Evolutionary conservation across 1,140 invertebrate genomes (phyloP), one percentile per base, ranked within the genome.

Genomic region (Neodiprion virginianus): DNA sequence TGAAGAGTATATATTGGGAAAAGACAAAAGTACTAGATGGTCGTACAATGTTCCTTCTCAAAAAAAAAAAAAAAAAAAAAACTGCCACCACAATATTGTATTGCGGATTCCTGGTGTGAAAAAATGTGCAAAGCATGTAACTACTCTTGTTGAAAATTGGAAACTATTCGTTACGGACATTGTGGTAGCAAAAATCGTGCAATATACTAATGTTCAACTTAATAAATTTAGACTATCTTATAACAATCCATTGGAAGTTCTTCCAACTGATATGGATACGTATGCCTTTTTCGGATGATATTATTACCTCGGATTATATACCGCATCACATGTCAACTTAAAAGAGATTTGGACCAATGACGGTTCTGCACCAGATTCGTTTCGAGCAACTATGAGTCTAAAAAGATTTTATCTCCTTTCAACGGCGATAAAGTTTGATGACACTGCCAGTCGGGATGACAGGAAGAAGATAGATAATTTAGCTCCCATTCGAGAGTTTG

Each of bases 281-380:
- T 89, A 87, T 85, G 87, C 86, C 72, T 76, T 90, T 49, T 85
- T 91, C 78, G 89, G 89, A 48, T 83, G 90, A 74, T 78, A 90
- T 67, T 90, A 90, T 79, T 80, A 89, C 49, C 83, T 85, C 76
- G 88, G 90, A 4, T 84, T 89, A 76, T 82, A 86, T 77, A 85
- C 88, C 74, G 81, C 86, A 47, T 86, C 82, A 72, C 85, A 87
- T 84, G 83, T 87, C 71, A 88, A 89, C 79, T 81, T 83, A 14
- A 80, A 80, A 74, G 89, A 91, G 76, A 81, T 90, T 72, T 87
- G 81, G 84, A 88, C 85, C 84, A 80, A 82, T 48, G 84, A 86
- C 74, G 87, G 89, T 47, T 86, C 78, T 76, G 88, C 87, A 12
- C 78, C 87, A 66, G 78, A 86, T 69, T 86, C 86, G 71, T 80